A percentile compares a stretch with the other conserved stretches of the same genome.
Conservation (phyloP, 2,888 invertebrate genomes). For the Pteria penguin region DNA sequence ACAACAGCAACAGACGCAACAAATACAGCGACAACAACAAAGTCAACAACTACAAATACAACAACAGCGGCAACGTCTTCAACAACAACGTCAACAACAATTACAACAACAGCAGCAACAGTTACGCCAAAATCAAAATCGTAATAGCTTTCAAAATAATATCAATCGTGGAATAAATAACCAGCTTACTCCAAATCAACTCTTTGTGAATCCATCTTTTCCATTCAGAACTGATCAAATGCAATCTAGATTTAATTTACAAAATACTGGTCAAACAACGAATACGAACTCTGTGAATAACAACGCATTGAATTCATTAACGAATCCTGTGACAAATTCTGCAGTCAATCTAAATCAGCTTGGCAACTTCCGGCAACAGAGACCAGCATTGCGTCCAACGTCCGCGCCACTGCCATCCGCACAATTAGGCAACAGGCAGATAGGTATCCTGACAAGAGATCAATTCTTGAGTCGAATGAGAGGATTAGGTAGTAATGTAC, state of each 20-base stretch:
- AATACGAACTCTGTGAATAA: too few species aligned
- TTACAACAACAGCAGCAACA: background rate
- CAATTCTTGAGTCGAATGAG: background rate
- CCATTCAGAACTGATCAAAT: too few species aligned
- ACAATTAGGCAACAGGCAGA: too few species aligned
- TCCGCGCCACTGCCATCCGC: background rate
- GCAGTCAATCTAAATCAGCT: too few species aligned
- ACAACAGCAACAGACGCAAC: background rate
- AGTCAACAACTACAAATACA: background rate
- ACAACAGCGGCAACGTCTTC: background rate
- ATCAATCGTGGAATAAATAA: background rate
- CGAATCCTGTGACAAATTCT: too few species aligned
- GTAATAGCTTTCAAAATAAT: background rate
- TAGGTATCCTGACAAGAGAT: background rate
- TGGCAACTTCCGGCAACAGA: too few species aligned
- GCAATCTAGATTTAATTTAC: too few species aligned
- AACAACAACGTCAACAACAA: background rate
- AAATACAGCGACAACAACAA: background rate
- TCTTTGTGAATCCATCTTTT: background rate
- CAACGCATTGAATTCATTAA: too few species aligned
- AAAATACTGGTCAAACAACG: too few species aligned
- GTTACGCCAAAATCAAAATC: background rate
- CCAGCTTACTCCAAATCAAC: background rate
- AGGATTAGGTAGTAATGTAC: background rate
- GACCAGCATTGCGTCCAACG: background rate